Conservation (phyloP, 1,140 invertebrate genomes). For the Lepidurus couesii region DNA sequence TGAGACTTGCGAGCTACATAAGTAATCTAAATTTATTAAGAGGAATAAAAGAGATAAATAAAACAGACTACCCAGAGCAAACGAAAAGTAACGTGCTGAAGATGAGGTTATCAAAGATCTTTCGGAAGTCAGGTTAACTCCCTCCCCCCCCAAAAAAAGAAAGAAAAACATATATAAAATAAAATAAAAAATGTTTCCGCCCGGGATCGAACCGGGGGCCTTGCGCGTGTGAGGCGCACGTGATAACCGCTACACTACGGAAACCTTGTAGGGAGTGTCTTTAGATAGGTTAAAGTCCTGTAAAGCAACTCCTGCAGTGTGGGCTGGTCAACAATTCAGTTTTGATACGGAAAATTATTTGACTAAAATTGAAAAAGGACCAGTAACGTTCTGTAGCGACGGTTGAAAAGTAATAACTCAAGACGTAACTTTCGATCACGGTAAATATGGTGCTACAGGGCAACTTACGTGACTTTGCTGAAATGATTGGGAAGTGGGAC, state of each 20-base stretch:
- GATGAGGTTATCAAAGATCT: too few relatives aligned
- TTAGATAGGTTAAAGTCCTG: not conserved
- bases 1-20: too few relatives aligned
- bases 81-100: too few relatives aligned
- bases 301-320: not conserved
- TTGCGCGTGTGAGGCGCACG: slow-evolving; percentile 58
- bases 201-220: slow-evolving; percentile 58
- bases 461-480: slow-evolving; percentile 56
- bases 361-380: too few relatives aligned
- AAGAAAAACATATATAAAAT: not conserved
- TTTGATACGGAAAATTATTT: too few relatives aligned
- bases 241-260: slow-evolving; percentile 37
- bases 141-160: not conserved
- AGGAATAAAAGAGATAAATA: too few relatives aligned
- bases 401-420: too few relatives aligned
- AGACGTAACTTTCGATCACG: not conserved
- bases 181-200: slow-evolving; percentile 48
- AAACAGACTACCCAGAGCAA: too few relatives aligned
- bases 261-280: not conserved
- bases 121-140: too few relatives aligned
- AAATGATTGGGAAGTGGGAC: slow-evolving; percentile 68
- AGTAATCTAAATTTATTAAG: too few relatives aligned
- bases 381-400: too few relatives aligned
- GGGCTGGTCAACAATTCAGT: not conserved
- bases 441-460: slow-evolving; percentile 33